phyloP scores from a whole-genome alignment of 2,888 invertebrate species.

The Drosophila nigricruria region DNA sequence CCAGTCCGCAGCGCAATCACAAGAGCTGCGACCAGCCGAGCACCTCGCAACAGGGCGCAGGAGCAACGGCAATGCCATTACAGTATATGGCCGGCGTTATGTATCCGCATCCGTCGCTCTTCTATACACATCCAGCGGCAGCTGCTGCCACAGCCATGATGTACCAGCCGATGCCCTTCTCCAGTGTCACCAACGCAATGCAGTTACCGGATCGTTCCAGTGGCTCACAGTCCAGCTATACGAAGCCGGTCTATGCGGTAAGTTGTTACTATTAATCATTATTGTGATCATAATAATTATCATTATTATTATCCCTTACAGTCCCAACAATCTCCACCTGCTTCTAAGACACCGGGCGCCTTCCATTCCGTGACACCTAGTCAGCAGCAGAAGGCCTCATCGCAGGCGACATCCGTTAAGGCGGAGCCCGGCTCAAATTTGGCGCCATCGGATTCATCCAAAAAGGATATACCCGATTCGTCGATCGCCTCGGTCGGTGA shows the following conservation, averaged over 20 bases:
- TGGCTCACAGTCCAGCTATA: slow-evolving; percentile 39
- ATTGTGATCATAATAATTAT: too few relatives aligned
- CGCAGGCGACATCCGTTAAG: slow-evolving; percentile 83
- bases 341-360: slow-evolving; percentile 71
- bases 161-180: slow-evolving; percentile 87
- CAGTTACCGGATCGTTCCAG: slow-evolving; percentile 59
- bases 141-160: slow-evolving; percentile 85
- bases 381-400: slow-evolving; percentile 76
- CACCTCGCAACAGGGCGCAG: slow-evolving; percentile 67
- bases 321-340: slow-evolving; percentile 58
- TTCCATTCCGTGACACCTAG: slow-evolving; percentile 81
- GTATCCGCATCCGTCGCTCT: slow-evolving; percentile 87
- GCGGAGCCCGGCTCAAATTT: slow-evolving; percentile 84
- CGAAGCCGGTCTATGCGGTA: slow-evolving; percentile 65
- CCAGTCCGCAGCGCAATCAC: slow-evolving; percentile 13
- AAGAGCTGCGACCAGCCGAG: slow-evolving; percentile 64
- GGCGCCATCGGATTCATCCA: slow-evolving; percentile 87
- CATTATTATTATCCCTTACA: too few relatives aligned
- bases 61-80: slow-evolving; percentile 84
- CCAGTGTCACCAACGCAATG: slow-evolving; percentile 82
- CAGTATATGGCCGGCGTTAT: slow-evolving; percentile 88
- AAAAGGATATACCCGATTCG: slow-evolving; percentile 86
- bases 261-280: too few relatives aligned
- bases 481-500: slow-evolving; percentile 83
- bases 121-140: slow-evolving; percentile 86